Percentiles rank a stretch among this genome's conserved stretches.
Conservation (phyloP, 2,888 invertebrate genomes). For the Sesamia inferens region DNA sequence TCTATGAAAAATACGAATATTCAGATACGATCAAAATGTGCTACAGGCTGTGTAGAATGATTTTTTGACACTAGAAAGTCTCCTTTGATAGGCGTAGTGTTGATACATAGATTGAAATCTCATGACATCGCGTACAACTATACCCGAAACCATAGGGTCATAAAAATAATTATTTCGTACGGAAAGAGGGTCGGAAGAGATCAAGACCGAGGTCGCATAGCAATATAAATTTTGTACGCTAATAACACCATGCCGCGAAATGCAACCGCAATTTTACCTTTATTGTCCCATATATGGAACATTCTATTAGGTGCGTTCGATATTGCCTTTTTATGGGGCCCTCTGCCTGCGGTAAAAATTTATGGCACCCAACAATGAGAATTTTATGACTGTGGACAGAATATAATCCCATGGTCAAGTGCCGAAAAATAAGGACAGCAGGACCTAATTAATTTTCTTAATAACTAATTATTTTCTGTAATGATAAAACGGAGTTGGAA, state of each 20-base stretch:
- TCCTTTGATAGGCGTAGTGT: not conserved
- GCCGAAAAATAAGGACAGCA: not conserved
- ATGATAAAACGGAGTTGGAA: not conserved
- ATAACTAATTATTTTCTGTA: slow-evolving; percentile 6
- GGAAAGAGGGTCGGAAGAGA: not conserved
- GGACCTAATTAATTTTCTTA: slow-evolving; percentile 18
- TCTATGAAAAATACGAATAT: too few species aligned
- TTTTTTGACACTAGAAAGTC: not conserved
- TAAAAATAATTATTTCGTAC: not conserved
- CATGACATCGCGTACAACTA: not conserved
- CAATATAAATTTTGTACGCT: slow-evolving; percentile 29
- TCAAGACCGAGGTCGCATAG: slow-evolving; percentile 5
- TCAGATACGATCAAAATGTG: not conserved
- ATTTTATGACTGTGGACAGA: slow-evolving; percentile 29
- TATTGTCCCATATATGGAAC: slow-evolving; percentile 36
- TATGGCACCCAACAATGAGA: slow-evolving; percentile 3
- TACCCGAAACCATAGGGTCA: not conserved
- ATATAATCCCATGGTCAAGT: not conserved
- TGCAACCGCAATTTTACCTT: slow-evolving; percentile 24
- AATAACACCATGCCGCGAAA: slow-evolving; percentile 29
- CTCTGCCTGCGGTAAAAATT: slow-evolving; percentile 33
- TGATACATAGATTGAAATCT: not conserved
- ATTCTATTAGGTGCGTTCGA: slow-evolving; percentile 34
- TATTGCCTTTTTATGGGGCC: slow-evolving; percentile 34
- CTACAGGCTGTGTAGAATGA: not conserved